Conservation (phyloP, 1,140 invertebrate species). For the Propsilocerus akamusi region DNA sequence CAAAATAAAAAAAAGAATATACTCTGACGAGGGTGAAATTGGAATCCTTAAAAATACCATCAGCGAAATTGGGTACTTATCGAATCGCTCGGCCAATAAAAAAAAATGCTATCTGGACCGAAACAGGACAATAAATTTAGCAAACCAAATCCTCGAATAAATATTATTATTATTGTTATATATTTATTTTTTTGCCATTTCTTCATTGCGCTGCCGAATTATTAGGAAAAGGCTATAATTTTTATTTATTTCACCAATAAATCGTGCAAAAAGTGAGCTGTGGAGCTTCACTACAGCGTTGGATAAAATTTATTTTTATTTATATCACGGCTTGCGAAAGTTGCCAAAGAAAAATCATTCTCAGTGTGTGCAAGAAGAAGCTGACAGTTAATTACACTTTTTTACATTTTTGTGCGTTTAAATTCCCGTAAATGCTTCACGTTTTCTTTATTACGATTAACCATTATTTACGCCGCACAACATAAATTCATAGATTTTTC, state of each 20-base stretch:
- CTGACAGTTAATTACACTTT: not conserved
- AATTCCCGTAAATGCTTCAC: not conserved
- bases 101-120: not conserved
- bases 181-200: constrained; percentile 2
- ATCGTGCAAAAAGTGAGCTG: constrained; percentile 2
- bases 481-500: constrained; percentile 1
- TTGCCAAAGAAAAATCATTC: too few relatives aligned
- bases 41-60: too few relatives aligned
- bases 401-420: too few relatives aligned
- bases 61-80: too few relatives aligned
- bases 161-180: constrained; percentile 4
- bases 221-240: constrained; percentile 2
- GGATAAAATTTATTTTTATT: not conserved
- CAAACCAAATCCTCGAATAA: constrained; percentile 3
- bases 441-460: not conserved
- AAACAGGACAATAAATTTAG: not conserved
- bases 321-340: too few relatives aligned
- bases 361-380: too few relatives aligned
- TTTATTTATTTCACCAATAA: constrained; percentile 4
- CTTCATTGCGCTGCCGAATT: not conserved
- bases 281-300: not conserved
- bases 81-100: not conserved
- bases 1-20: too few relatives aligned
- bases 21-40: too few relatives aligned
- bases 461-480: not conserved